Evolutionary conservation across 2,888 invertebrate genomes (phyloP).

Genomic region (Polydrusus tereticollis): DNA sequence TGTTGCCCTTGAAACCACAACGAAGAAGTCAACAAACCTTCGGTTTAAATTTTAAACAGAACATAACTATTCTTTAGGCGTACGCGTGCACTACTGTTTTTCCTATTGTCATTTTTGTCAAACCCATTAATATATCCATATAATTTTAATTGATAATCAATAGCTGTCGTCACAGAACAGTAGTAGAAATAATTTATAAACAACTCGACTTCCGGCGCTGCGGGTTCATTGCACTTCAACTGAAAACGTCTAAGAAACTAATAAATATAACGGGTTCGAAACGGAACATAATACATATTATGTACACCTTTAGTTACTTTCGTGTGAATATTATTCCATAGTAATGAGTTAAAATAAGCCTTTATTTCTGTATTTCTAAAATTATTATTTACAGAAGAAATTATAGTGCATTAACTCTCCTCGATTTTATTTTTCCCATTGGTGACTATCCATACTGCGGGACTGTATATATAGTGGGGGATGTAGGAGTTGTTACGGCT

Average conservation of each 20-base stretch:
- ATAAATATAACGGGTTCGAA: constrained; percentile 41
- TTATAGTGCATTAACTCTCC: no score
- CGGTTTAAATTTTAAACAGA: constrained; percentile 4
- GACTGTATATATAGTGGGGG: no score
- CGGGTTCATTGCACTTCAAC: constrained; percentile 39
- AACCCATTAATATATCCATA: constrained; percentile 1
- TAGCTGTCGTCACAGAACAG: constrained; percentile 16
- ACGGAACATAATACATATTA: constrained; percentile 11
- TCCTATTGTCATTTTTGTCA: constrained; percentile 19
- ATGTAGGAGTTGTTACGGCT: no score
- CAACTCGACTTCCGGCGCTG: constrained; percentile 24
- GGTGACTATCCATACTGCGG: no score
- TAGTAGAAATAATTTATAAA: constrained; percentile 34
- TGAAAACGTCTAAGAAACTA: constrained; percentile 36
- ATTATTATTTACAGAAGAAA: no score
- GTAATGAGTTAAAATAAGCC: no score
- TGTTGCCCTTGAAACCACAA: constrained; percentile 31
- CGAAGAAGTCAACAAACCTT: constrained; percentile 27
- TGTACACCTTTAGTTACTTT: constrained; percentile 18
- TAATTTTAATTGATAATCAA: constrained; percentile 10
- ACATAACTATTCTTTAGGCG: constrained; percentile 8
- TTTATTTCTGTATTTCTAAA: no score
- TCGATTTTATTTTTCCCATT: no score
- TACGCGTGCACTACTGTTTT: constrained; percentile 8
- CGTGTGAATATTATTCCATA: constrained; percentile 18